phyloP scores from a whole-genome alignment of 1,140 invertebrate genomes.

The Drosophila serrata region DNA sequence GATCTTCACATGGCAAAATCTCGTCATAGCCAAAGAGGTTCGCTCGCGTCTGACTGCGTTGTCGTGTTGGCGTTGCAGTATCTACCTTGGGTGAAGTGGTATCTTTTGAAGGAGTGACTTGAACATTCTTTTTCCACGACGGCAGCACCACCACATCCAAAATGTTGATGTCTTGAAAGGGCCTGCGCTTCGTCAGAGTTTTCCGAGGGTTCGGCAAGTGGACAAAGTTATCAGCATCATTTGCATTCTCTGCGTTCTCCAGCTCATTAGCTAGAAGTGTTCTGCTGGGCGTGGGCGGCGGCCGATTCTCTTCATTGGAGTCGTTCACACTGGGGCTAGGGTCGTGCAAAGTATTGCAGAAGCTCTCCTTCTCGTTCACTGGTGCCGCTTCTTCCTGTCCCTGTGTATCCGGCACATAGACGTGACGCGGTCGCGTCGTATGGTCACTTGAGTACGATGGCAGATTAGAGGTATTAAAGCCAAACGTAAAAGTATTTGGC shows the following conservation, averaged over 20 bases:
- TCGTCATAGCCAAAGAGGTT: constrained; percentile 56
- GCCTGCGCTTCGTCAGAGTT: constrained; percentile 59
- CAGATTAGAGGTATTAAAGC: constrained; percentile 65
- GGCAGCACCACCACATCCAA: constrained; percentile 70
- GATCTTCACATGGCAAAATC: constrained; percentile 9
- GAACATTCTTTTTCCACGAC: constrained; percentile 65
- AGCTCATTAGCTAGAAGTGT: neutral
- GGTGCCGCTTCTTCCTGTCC: neutral
- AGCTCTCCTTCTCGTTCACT: constrained; percentile 1
- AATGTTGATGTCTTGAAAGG: constrained; percentile 75
- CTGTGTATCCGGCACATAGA: constrained; percentile 57
- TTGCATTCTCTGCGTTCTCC: constrained; percentile 47
- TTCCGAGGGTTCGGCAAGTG: constrained; percentile 70
- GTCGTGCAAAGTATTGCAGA: constrained; percentile 1
- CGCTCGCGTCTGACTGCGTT: constrained; percentile 20
- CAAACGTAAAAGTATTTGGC: constrained; percentile 70
- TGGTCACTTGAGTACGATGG: constrained; percentile 80
- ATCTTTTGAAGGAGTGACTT: constrained; percentile 31
- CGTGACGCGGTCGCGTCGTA: constrained; percentile 33
- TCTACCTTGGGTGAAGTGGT: neutral
- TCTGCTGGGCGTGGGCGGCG: constrained; percentile 24
- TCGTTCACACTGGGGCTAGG: constrained; percentile 42
- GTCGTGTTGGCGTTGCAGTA: neutral
- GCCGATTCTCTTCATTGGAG: constrained; percentile 74
- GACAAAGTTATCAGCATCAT: constrained; percentile 58